Evolutionary conservation across 1,140 invertebrate genomes (phyloP).

Genomic region (Mycetomoellerius zeteki): DNA sequence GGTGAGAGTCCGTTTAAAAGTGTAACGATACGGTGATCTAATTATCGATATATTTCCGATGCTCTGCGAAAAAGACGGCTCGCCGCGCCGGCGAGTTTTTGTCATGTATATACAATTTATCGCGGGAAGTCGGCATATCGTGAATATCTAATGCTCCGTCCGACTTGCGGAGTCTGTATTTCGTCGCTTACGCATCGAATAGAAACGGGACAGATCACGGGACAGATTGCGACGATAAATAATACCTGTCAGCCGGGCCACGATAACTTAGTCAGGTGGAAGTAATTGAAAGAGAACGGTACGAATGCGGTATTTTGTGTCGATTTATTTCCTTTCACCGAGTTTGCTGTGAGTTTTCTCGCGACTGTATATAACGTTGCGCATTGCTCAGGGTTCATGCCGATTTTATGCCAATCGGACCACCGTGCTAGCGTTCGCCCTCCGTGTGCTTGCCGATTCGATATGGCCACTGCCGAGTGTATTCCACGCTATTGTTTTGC

Average conservation of each 20-base stretch:
- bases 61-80: background rate
- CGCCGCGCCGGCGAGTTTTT: conserved; percentile 28
- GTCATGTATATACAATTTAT: background rate
- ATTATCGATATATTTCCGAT: conserved; percentile 52
- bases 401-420: conserved; percentile 46
- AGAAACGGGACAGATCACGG: conserved; percentile 13
- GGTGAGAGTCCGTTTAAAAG: conserved; percentile 21
- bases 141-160: background rate
- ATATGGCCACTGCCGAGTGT: conserved; percentile 54
- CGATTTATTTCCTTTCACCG: conserved; percentile 60
- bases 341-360: conserved; percentile 54
- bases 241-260: conserved; percentile 6
- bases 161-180: background rate
- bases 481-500: conserved; percentile 71
- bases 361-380: conserved; percentile 14
- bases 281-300: conserved; percentile 51
- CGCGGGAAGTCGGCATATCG: background rate
- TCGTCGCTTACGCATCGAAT: conserved; percentile 31
- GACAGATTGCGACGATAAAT: conserved; percentile 26
- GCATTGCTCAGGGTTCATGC: conserved; percentile 26
- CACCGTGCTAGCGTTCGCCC: conserved; percentile 43
- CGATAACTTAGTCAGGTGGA: conserved; percentile 22
- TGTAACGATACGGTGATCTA: conserved; percentile 17
- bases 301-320: conserved; percentile 8
- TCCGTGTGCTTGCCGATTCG: conserved; percentile 41